Evolutionary conservation across 37 sponge, comb jelly and placozoan genomes (phyloP).

Genomic region (Agelas oroides): DNA sequence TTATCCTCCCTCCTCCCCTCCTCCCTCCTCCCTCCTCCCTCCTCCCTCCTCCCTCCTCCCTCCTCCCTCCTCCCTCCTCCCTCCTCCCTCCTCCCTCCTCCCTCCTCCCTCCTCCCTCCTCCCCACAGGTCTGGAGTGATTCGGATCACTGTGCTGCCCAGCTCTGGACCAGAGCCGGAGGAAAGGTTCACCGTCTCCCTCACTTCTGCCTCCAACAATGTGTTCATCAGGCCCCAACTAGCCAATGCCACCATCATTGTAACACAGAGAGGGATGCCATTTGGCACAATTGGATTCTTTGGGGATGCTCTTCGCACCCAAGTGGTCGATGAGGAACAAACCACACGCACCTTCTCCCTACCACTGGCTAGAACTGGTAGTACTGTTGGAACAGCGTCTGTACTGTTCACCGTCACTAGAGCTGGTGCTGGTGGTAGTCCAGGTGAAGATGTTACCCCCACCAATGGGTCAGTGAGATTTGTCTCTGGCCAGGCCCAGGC

Average conservation of each 20-base stretch:
- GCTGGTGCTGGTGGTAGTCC: neutral
- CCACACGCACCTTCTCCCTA: constrained; percentile 9
- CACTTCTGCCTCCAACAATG: constrained; percentile 60
- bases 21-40: neutral
- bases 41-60: neutral
- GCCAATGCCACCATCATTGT: constrained; percentile 35
- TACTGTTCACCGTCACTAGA: constrained; percentile 26
- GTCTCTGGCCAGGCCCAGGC: constrained; percentile 9
- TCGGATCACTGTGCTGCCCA: constrained; percentile 57
- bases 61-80: neutral
- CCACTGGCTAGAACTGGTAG: constrained; percentile 55
- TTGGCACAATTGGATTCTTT: constrained; percentile 74
- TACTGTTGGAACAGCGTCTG: constrained; percentile 8
- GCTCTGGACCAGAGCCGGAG: constrained; percentile 53
- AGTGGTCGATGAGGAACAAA: constrained; percentile 19
- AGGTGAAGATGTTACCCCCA: constrained; percentile 44
- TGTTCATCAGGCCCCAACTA: constrained; percentile 39
- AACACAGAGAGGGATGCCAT: constrained; percentile 74
- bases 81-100: no score
- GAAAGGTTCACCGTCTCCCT: constrained; percentile 70
- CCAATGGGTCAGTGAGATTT: constrained; percentile 44
- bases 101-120: neutral
- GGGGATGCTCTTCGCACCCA: constrained; percentile 59
- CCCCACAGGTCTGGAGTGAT: constrained; percentile 38
- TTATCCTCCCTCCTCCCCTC: neutral